phyloP scores from a whole-genome alignment of 2,797 vertebrate species.

The Poeciliopsis infans region DNA sequence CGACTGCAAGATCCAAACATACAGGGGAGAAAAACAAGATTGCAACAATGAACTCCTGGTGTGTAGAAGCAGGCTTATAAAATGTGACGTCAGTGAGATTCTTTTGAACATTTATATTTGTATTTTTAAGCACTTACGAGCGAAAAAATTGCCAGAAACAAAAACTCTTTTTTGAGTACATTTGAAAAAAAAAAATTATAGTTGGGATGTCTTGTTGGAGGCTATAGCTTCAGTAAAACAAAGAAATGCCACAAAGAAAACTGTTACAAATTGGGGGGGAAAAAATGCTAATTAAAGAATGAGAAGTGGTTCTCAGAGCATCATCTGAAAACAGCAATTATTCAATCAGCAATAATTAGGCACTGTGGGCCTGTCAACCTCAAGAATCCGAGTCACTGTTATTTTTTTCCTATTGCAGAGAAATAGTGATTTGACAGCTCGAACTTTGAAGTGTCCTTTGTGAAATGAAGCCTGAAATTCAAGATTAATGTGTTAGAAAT shows the following conservation, averaged over 20 bases:
- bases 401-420: neutral
- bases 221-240: neutral
- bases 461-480: conserved; percentile 6
- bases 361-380: conserved; percentile 2
- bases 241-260: neutral
- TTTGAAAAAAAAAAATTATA: neutral
- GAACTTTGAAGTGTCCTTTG: neutral
- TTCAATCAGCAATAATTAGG: conserved; percentile 7
- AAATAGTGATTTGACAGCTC: conserved; percentile 1
- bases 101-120: neutral
- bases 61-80: neutral
- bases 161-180: neutral
- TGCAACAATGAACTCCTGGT: neutral
- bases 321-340: neutral
- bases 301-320: neutral
- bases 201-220: too few species aligned
- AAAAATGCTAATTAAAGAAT: neutral
- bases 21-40: neutral
- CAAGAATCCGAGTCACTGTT: neutral
- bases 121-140: neutral
- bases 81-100: neutral
- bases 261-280: neutral
- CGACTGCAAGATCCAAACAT: neutral
- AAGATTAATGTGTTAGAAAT: neutral
- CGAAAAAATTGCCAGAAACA: neutral